Base-by-base conservation (phyloP, 2,113 vertebrate genomes). In the Labeo catla region DNA sequence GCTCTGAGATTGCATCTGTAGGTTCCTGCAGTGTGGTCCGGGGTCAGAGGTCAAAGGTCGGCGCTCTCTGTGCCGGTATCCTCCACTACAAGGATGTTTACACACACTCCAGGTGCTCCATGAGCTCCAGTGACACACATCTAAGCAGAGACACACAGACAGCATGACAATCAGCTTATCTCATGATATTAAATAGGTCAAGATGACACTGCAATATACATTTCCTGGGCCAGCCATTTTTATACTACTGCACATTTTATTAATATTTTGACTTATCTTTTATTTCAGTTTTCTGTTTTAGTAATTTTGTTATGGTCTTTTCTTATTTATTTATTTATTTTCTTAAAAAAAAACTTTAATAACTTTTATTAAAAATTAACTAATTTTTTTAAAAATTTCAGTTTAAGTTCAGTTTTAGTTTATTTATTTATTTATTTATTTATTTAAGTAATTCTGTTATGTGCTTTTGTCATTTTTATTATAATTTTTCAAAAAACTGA, bases 31-130 rank as follows among this genome's bases (percentile, higher is more conserved):
- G 36, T 28, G 91, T 7, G 91, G 92, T 50, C 89, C 91, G 13
- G 84, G 89, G 28, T 86, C 83, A 0, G 88, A 81, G 39, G 77
- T 86, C 70, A 88, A 83, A 15, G 94, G 92, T 19, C 87, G 83
- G 28, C 97, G 95, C 89, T 91, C 94, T 15, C 96, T 94, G 61
- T 96, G 93, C 45, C 93, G 95, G 91, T 96, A 95, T 0, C 97
- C 96, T 0, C 97, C 97, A 0, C 93, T 94, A 85, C 97, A 98
- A 4, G 96, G 95, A 12, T 95, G 93, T 2, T 91, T 94, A 84
- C 97, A 98, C 0, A 92, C 92, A 0, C 96, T 95, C 97, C 97
- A 99, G 0, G 90, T 28, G 0, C 94, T 95, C 97, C 97, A 98
- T 0, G 36, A 65, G 45, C 94, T 93, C 97, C 97, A 98, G 83